Evolutionary conservation across 2,888 invertebrate species (phyloP), one percentile per base, ranked within the genome.

Genomic region (Nemotelus pantherinus): DNA sequence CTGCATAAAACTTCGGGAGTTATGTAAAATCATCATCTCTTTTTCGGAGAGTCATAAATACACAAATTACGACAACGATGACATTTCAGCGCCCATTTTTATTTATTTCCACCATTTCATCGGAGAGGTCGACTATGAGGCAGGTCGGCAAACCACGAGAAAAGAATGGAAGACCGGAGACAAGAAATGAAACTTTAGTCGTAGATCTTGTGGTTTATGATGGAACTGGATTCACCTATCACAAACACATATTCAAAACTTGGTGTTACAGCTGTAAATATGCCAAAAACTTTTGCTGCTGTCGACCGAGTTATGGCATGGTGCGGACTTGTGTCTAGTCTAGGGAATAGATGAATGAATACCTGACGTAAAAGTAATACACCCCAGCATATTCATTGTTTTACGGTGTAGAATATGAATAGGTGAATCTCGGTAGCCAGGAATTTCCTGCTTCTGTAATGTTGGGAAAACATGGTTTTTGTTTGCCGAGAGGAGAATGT

Each of bases 1-100:
- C 70, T 25, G 25, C 70, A 25, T 70, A 70, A 70, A 39, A 44
- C 55, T 55, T 43, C 55, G 55, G 44, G 70, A 25, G 25, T 25
- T 25, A 43, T 41, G 55, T 70, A 70, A 70, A 70, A 70, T 55
- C 50, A 39, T 43, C 4, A n/a, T 4, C 67, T 44, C 25, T 60
- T 7, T 43, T 70, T 43, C 70, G n/a, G 41, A 55, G 53, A 55
- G 55, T 41, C 70, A 70, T 70, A 70, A 70, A 70, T 70, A 70
- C n/a, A 53, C 70, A 55, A 70, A 70, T 70, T 70, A 45, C 70
- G 70, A 70, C 70, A 53, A 70, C 70, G 70, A 70, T 70, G 70
- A 70, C 70, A 70, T 70, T 55, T 70, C 41, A 53, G 43, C 55
- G 43, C 53, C 70, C 53, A 70, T 55, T 70, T 70, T 70, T 70